Percentiles rank a stretch among this genome's conserved stretches.
Evolutionary conservation across 2,888 invertebrate species (phyloP).

Genomic region (Hydrotaea cyrtoneurina): DNA sequence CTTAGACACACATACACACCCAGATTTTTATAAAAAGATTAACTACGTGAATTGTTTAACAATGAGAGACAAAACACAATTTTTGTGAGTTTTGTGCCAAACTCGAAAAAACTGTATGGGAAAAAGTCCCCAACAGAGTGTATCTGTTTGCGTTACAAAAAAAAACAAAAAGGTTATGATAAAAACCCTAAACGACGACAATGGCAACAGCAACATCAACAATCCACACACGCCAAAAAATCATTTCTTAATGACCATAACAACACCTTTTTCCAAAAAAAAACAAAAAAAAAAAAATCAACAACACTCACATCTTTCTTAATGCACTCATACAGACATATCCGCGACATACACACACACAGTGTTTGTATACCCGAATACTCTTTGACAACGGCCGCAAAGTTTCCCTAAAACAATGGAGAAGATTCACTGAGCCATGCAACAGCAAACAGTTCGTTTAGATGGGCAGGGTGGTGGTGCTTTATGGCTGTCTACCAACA

Average conservation of each 20-base stretch:
- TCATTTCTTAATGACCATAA: slow-evolving; percentile 53
- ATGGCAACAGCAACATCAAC: background rate
- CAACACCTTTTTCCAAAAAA: slow-evolving; percentile 27
- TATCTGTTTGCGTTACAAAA: slow-evolving; percentile 28
- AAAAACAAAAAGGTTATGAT: slow-evolving; percentile 21
- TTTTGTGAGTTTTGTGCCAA: background rate
- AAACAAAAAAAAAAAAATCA: slow-evolving; percentile 4
- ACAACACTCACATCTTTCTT: slow-evolving; percentile 8
- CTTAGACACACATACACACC: slow-evolving; percentile 52
- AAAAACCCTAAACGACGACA: slow-evolving; percentile 1
- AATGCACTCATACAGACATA: background rate
- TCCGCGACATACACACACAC: too few species aligned
- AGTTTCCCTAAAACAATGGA: slow-evolving; percentile 1
- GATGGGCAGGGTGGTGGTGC: background rate
- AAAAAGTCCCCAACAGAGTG: slow-evolving; percentile 10
- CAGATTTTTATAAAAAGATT: slow-evolving; percentile 57
- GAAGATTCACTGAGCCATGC: background rate
- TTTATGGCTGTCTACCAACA: slow-evolving; percentile 5
- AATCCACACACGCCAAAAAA: slow-evolving; percentile 56
- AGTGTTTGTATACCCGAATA: background rate
- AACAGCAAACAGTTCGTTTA: slow-evolving; percentile 19
- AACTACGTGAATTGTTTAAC: slow-evolving; percentile 11
- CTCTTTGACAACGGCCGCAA: background rate
- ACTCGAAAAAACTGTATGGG: too few species aligned
- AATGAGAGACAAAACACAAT: slow-evolving; percentile 4